These are phyloP conservation scores for Helleia helle DNA, from an alignment of 2,888 invertebrate species.

Conservation along the genomic window DNA sequence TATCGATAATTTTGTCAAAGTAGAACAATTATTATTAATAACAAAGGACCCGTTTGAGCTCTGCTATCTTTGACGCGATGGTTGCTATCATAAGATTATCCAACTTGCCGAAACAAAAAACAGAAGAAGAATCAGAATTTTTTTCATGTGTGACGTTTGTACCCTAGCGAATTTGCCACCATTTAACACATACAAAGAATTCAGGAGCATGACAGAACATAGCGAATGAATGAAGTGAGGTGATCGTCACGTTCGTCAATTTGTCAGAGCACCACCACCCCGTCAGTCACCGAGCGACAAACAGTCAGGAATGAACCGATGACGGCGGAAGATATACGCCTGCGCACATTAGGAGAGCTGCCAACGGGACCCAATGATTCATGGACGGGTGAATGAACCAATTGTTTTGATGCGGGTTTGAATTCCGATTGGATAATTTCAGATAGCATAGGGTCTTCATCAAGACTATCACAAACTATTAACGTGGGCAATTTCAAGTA, in stretches of 20 bases:
- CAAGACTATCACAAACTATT: slow-evolving; percentile 12
- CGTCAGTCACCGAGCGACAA: slow-evolving; percentile 56
- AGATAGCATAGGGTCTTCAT: slow-evolving; percentile 17
- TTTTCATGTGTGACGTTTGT: no score
- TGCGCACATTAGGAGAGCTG: slow-evolving; percentile 65
- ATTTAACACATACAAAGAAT: no score
- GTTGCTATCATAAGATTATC: no score
- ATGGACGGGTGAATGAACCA: slow-evolving; percentile 61
- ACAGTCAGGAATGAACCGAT: slow-evolving; percentile 64
- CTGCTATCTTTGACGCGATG: no score
- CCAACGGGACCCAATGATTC: slow-evolving; percentile 62
- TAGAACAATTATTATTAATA: no score
- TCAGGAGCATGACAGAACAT: no score
- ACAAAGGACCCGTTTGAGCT: no score
- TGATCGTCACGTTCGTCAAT: slow-evolving; percentile 49
- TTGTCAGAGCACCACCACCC: slow-evolving; percentile 62
- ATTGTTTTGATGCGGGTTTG: slow-evolving; percentile 68
- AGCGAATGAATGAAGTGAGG: slow-evolving; percentile 20
- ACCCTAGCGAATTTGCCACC: no score
- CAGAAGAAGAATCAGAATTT: no score
- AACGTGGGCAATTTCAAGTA: no score
- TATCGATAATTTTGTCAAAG: no score
- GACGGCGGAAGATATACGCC: slow-evolving; percentile 65
- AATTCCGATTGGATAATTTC: slow-evolving; percentile 47
- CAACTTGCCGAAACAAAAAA: no score